A percentile compares a stretch with the other conserved stretches of the same genome.
These are phyloP conservation scores for Scaptomyza montana DNA, from an alignment of 1,140 invertebrate species.

Conservation along the genomic window DNA sequence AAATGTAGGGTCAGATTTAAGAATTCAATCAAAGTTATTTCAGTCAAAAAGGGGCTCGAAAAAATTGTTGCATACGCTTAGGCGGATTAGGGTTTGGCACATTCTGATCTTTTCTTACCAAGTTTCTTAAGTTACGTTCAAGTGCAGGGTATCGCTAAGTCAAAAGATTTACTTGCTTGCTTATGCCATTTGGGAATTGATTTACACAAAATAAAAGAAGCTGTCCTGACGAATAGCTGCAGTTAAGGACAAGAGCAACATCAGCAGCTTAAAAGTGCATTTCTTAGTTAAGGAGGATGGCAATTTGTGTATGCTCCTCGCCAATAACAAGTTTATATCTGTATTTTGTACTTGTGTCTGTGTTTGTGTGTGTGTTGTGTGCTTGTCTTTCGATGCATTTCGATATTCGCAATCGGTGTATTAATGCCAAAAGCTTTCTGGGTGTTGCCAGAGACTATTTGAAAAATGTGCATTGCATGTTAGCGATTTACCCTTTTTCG, in stretches of 20 bases:
- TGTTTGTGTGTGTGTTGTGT: constrained; percentile 3
- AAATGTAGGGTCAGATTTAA: constrained; percentile 22
- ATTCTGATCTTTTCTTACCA: too few relatives aligned
- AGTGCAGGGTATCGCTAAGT: background rate
- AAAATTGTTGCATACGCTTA: constrained; percentile 42
- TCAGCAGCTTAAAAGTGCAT: constrained; percentile 73
- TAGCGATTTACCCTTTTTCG: constrained; percentile 64
- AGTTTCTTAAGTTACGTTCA: too few relatives aligned
- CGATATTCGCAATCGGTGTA: constrained; percentile 53
- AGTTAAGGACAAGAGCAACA: constrained; percentile 44
- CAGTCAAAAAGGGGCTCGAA: background rate
- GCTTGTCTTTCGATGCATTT: constrained; percentile 34
- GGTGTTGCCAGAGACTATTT: constrained; percentile 55
- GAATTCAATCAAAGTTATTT: constrained; percentile 65
- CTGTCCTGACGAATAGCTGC: constrained; percentile 71
- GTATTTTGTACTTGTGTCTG: constrained; percentile 7
- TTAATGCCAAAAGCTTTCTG: constrained; percentile 56
- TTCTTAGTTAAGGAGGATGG: constrained; percentile 76
- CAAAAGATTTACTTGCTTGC: background rate
- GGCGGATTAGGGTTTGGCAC: constrained; percentile 7
- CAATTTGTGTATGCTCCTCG: constrained; percentile 71
- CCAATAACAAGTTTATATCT: constrained; percentile 47
- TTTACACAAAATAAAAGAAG: constrained; percentile 21
- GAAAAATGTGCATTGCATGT: constrained; percentile 74
- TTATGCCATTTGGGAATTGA: constrained; percentile 34